A percentile compares a stretch with the other conserved stretches of the same genome.
phyloP scores from a whole-genome alignment of 2,113 vertebrate genomes.

The Phalacrocorax brasilianus region DNA sequence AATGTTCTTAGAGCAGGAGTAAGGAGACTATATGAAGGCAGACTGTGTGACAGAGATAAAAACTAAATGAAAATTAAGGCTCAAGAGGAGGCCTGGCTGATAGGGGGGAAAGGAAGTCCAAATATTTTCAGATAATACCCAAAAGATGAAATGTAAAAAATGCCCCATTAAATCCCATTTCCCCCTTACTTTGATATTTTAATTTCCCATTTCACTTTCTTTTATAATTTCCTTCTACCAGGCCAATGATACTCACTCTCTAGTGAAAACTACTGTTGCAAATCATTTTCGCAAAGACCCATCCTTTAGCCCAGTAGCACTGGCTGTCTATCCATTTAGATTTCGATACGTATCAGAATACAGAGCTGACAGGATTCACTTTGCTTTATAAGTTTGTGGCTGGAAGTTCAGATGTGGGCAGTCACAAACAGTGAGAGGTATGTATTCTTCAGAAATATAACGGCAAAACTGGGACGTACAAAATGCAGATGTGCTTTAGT shows the following conservation, averaged over 20 bases:
- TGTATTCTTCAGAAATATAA: not conserved
- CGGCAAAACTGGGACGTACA: not conserved
- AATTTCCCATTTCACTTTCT: slow-evolving; percentile 75
- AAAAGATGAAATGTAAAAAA: slow-evolving; percentile 58
- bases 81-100: slow-evolving; percentile 32
- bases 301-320: not conserved
- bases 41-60: slow-evolving; percentile 62
- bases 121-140: slow-evolving; percentile 60
- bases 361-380: not conserved
- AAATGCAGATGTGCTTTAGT: not conserved
- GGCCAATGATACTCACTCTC: slow-evolving; percentile 41
- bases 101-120: slow-evolving; percentile 24
- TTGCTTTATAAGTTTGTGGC: not conserved
- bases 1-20: slow-evolving; percentile 48
- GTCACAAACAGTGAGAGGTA: not conserved
- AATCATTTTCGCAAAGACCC: slow-evolving; percentile 51
- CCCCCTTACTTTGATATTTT: slow-evolving; percentile 73
- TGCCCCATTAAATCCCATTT: slow-evolving; percentile 69
- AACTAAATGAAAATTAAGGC: slow-evolving; percentile 66
- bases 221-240: slow-evolving; percentile 66
- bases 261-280: slow-evolving; percentile 20
- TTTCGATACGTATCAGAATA: not conserved
- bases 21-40: slow-evolving; percentile 41
- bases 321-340: not conserved
- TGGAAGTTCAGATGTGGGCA: not conserved